A percentile compares a stretch with the other conserved stretches of the same genome.
Evolutionary conservation across 1,140 invertebrate genomes (phyloP).

Genomic region (Atta cephalotes): DNA sequence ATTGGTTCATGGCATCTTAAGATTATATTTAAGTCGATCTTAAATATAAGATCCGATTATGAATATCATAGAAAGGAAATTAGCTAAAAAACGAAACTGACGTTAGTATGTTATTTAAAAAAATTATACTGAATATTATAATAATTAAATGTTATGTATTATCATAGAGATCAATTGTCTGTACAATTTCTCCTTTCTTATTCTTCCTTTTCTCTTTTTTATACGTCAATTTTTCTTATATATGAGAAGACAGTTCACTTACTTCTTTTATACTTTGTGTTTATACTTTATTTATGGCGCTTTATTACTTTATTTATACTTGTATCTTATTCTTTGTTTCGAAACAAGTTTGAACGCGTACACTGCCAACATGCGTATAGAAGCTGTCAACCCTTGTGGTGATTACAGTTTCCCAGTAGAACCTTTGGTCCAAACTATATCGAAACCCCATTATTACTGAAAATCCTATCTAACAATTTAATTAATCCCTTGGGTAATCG

Average conservation of each 20-base stretch:
- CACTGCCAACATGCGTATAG: not conserved
- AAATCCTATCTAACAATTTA: conserved; percentile 32
- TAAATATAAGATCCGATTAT: no score
- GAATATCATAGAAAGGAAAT: not conserved
- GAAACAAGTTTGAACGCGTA: not conserved
- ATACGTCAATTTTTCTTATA: not conserved
- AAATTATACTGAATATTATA: not conserved
- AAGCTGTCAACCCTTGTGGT: not conserved
- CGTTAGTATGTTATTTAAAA: not conserved
- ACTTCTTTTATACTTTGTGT: not conserved
- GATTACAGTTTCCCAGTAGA: not conserved
- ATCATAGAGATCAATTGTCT: no score
- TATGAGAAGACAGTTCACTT: not conserved
- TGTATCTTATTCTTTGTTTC: not conserved
- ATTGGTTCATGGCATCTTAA: no score
- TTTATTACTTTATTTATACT: not conserved
- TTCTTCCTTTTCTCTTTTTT: not conserved
- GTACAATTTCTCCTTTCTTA: not conserved
- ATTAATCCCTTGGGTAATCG: conserved; percentile 20
- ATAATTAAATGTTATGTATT: not conserved
- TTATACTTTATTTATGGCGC: not conserved
- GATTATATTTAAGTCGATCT: no score
- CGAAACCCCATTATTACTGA: conserved; percentile 22
- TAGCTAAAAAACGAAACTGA: not conserved
- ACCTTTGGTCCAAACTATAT: not conserved